Evolutionary conservation across 35 echinoderm and acorn worm genomes (phyloP), one percentile per base, ranked within the genome.

Genomic region (Apostichopus californicus): DNA sequence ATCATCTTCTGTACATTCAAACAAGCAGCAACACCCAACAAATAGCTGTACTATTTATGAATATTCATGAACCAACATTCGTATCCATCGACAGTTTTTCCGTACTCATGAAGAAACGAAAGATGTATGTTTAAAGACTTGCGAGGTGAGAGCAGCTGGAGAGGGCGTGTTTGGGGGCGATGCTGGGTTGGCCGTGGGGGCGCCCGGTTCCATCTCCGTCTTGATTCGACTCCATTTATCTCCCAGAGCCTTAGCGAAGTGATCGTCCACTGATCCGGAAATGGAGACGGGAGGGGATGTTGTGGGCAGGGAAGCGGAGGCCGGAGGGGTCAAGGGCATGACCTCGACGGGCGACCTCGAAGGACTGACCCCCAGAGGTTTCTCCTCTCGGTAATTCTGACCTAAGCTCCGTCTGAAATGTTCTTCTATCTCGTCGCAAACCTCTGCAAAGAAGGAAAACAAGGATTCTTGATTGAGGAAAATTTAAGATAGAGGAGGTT

Each of bases 221-320:
- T 96, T 96, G 75, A 99, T 94, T 54, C 92, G 91, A 18, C 90
- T 92, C 97, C 97, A 99, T 80, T 99, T 96, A 53, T 99, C 97
- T 22, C 97, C 97, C 9, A 99, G 86, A 1, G 97, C 97, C 79
- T 99, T 96, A 61, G 97, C 97, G 81, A 99, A 99, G 79, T 99
- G 97, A 57, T 99, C 97, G 55, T 99, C 97, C 3, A 99, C 97
- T 8, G 97, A 94, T 53, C 97, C 97, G 2, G 97, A 94, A 77
- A 99, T 96, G 54, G 73, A 92, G 23, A 92, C 56, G 1, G 89
- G 82, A 21, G 59, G 58, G 61, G 90, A 89, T 14, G 23, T 54
- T 75, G 86, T 26, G 12, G 87, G 78, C 7, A 77, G 88, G 59
- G 72, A 72, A 25, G 77, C 86, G 18, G 77, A 93, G 58, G 46